Evolutionary conservation across 37 sponge, comb jelly and placozoan species (phyloP).

Genomic region (Oopsacas minuta): DNA sequence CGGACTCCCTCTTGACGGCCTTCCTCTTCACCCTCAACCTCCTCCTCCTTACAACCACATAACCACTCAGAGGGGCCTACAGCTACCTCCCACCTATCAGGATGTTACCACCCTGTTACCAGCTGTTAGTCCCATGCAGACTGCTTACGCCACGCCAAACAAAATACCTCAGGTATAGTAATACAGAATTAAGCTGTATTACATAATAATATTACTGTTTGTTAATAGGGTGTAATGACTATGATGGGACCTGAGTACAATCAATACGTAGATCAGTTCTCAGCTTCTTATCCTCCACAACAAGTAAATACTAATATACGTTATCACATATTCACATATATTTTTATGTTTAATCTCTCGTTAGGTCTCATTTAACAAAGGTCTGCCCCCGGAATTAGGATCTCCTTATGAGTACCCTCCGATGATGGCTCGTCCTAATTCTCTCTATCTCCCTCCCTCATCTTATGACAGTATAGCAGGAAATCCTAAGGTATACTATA

Average conservation of each 20-base stretch:
- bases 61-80: background rate
- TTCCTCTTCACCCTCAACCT: background rate
- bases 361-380: background rate
- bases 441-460: background rate
- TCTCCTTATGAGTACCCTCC: background rate
- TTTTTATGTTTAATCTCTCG: background rate
- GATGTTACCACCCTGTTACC: background rate
- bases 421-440: background rate
- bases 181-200: background rate
- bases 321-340: background rate
- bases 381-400: background rate
- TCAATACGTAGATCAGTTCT: background rate
- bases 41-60: constrained; percentile 14
- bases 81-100: constrained; percentile 1
- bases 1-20: background rate
- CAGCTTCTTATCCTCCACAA: background rate
- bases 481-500: background rate
- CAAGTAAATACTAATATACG: background rate
- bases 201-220: too few relatives aligned
- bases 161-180: background rate
- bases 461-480: background rate
- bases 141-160: background rate
- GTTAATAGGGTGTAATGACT: background rate
- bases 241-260: background rate
- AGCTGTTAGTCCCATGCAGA: background rate